Conservation (phyloP, 2,797 vertebrate species). For the Carcharodon carcharias region DNA sequence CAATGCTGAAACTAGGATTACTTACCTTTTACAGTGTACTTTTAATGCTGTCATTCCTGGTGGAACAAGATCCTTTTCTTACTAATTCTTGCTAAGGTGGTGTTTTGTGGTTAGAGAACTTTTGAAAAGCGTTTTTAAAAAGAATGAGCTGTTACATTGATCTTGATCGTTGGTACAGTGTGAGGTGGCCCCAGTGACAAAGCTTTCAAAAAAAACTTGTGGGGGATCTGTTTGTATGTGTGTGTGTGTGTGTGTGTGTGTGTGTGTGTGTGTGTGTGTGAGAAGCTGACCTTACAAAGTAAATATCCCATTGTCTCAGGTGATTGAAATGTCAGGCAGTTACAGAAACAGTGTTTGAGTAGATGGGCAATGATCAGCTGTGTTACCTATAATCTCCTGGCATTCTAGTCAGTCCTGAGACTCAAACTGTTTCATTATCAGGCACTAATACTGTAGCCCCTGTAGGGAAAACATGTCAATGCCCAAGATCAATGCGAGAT, state of each 20-base stretch:
- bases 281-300: no score
- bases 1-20: background rate
- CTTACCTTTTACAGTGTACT: background rate
- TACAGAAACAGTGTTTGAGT: background rate
- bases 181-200: background rate
- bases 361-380: background rate
- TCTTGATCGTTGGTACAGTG: background rate
- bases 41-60: background rate
- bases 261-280: no score
- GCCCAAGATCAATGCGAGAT: background rate
- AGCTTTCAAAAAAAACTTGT: background rate
- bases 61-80: background rate
- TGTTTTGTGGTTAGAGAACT: background rate
- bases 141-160: background rate
- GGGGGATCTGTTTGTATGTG: background rate
- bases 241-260: no score
- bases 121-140: background rate
- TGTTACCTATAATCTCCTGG: background rate
- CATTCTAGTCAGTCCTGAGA: background rate
- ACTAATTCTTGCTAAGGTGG: background rate
- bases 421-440: background rate
- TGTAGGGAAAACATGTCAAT: background rate
- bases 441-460: background rate
- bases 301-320: no score
- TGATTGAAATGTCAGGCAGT: no score